phyloP scores from a whole-genome alignment of 2,113 vertebrate species.

The Grammomys surdaster region DNA sequence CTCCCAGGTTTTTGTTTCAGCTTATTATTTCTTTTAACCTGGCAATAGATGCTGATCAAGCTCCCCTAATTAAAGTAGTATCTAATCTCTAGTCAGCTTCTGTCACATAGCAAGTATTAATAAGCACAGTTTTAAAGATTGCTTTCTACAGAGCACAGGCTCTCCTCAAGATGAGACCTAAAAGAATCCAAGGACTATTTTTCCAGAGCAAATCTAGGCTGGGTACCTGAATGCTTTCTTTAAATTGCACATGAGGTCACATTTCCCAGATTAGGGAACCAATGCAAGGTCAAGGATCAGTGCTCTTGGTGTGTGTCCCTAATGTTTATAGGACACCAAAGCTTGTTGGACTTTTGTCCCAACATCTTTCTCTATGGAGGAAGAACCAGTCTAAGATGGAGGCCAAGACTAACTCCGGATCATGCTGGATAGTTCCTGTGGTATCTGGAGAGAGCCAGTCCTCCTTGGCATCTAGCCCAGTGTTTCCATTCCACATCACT shows the following conservation, averaged over 20 bases:
- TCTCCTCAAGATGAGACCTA: constrained; percentile 38
- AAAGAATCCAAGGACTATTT: constrained; percentile 48
- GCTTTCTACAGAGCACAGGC: constrained; percentile 9
- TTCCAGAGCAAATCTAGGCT: constrained; percentile 72
- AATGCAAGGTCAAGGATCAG: neutral
- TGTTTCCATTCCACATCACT: neutral
- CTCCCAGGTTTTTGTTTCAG: neutral
- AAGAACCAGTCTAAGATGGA: neutral
- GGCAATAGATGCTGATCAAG: constrained; percentile 32
- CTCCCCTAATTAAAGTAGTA: constrained; percentile 57
- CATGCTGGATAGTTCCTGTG: neutral
- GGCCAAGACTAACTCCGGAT: neutral
- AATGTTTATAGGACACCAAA: neutral
- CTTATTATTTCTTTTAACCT: neutral
- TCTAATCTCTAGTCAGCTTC: constrained; percentile 21
- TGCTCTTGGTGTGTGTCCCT: constrained; percentile 5
- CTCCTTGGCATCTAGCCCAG: neutral
- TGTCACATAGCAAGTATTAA: constrained; percentile 32
- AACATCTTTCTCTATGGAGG: neutral
- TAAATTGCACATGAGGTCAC: constrained; percentile 68
- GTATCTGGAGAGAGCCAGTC: neutral
- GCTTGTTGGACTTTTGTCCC: neutral
- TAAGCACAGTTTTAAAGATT: constrained; percentile 25
- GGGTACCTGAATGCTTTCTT: constrained; percentile 58
- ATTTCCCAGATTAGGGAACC: constrained; percentile 60